Evolutionary conservation across 2,888 invertebrate genomes (phyloP).

Genomic region (Thysanoteuthis rhombus): DNA sequence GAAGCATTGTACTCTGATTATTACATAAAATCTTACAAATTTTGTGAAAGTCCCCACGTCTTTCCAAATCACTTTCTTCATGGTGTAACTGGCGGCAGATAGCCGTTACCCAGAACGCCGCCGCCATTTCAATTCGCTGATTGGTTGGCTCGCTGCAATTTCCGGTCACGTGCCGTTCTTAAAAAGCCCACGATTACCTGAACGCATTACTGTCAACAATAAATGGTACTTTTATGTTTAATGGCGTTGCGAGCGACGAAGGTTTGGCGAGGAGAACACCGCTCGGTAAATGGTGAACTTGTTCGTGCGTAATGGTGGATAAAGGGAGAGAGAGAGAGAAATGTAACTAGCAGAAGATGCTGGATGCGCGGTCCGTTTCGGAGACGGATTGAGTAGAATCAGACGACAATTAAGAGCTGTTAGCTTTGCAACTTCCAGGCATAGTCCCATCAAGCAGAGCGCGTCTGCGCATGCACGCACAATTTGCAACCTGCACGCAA

Average conservation of each 20-base stretch:
- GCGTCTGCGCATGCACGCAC: too few species aligned
- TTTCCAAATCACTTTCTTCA: neutral
- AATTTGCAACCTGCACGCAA: too few species aligned
- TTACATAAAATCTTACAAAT: neutral
- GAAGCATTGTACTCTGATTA: neutral
- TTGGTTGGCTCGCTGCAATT: neutral
- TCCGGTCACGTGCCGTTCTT: conserved; percentile 12
- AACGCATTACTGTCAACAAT: neutral
- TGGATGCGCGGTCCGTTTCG: neutral
- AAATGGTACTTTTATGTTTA: neutral
- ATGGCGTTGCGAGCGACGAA: neutral
- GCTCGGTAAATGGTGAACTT: neutral
- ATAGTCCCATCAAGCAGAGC: too few species aligned
- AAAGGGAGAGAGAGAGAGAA: neutral
- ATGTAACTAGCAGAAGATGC: neutral
- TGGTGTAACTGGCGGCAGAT: neutral
- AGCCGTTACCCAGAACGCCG: neutral
- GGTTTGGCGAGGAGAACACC: neutral
- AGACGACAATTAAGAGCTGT: neutral
- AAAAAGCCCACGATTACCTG: conserved; percentile 12
- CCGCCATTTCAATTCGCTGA: neutral
- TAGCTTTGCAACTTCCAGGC: neutral
- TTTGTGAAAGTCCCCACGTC: neutral
- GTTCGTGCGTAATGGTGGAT: neutral
- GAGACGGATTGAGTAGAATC: neutral